These are phyloP conservation scores for Eubasilissa regina DNA, from an alignment of 1,140 invertebrate species.

Conservation along the genomic window DNA sequence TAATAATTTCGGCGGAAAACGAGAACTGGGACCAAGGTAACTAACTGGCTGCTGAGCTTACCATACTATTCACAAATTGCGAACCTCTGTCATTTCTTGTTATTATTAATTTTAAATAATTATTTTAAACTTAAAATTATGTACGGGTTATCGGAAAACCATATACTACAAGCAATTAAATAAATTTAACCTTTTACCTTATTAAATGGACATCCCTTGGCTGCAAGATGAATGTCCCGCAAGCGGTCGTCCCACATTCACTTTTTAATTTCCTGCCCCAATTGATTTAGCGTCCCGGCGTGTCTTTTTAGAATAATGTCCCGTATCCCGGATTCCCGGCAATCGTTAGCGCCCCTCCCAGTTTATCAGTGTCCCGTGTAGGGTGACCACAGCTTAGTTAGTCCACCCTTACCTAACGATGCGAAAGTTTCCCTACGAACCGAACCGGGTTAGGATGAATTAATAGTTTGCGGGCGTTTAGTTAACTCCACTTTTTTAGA, in stretches of 20 bases:
- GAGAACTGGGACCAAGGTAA: too few species aligned
- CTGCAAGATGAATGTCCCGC: slow-evolving; percentile 15
- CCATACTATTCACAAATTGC: too few species aligned
- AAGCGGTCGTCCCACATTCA: slow-evolving; percentile 46
- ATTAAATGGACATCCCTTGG: background rate
- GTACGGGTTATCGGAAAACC: too few species aligned
- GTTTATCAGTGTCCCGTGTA: slow-evolving; percentile 60
- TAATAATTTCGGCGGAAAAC: too few species aligned
- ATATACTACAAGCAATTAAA: too few species aligned
- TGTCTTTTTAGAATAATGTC: slow-evolving; percentile 47
- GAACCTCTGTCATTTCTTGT: too few species aligned
- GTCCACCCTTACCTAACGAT: slow-evolving; percentile 53
- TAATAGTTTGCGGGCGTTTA: slow-evolving; percentile 52
- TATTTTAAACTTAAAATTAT: too few species aligned
- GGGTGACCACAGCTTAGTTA: slow-evolving; percentile 59
- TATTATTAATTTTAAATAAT: too few species aligned
- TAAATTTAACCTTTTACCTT: too few species aligned
- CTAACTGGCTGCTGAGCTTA: too few species aligned
- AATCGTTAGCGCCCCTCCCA: slow-evolving; percentile 57
- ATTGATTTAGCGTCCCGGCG: slow-evolving; percentile 58
- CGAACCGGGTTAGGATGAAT: slow-evolving; percentile 37
- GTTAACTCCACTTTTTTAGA: slow-evolving; percentile 2
- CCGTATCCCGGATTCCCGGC: slow-evolving; percentile 49
- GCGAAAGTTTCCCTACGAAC: slow-evolving; percentile 52
- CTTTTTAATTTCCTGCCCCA: slow-evolving; percentile 60